Conservation (phyloP, 2,797 vertebrate species). For the Anabacerthia variegaticeps region DNA sequence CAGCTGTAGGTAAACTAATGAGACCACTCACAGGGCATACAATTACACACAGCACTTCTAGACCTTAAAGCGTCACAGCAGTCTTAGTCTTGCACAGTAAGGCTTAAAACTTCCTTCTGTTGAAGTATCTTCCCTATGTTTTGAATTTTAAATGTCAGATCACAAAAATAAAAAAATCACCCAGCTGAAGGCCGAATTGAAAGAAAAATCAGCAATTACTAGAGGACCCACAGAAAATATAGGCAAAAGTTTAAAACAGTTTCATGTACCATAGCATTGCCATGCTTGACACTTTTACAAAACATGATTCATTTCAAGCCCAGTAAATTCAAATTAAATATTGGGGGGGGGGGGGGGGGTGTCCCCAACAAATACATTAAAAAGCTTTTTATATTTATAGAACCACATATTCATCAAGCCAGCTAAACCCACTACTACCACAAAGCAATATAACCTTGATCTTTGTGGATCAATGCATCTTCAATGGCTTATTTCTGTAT, state of each 20-base stretch:
- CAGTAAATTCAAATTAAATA: neutral
- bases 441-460: neutral
- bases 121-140: neutral
- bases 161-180: neutral
- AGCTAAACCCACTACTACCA: neutral
- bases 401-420: neutral
- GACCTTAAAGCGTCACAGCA: neutral
- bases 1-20: conserved; percentile 5
- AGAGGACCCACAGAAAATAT: neutral
- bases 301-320: neutral
- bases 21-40: neutral
- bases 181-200: neutral
- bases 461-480: neutral
- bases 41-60: neutral
- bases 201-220: neutral
- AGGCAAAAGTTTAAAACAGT: neutral
- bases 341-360: accelerated
- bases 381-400: neutral
- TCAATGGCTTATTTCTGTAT: neutral
- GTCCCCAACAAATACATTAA: neutral
- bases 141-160: neutral
- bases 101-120: neutral
- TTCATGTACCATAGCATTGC: neutral
- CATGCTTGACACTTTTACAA: neutral
- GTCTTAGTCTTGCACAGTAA: neutral